Conservation (phyloP, 2,888 invertebrate species). For the Galerucella calmariensis region DNA sequence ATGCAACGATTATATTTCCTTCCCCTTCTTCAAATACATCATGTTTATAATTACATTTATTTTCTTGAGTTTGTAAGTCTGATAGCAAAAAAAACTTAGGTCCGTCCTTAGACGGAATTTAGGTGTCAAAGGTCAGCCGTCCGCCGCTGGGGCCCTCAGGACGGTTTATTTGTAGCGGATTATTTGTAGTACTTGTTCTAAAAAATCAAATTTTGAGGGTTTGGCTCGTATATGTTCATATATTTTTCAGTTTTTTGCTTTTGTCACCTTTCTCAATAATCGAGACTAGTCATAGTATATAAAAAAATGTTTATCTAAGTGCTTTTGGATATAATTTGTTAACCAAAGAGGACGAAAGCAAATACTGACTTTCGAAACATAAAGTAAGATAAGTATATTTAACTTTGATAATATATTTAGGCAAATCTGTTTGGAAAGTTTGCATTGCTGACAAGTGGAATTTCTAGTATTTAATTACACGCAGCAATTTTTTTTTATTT, state of each 20-base stretch:
- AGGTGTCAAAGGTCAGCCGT: too few relatives aligned
- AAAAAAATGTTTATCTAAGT: too few relatives aligned
- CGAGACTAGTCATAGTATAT: not conserved
- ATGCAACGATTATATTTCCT: too few relatives aligned
- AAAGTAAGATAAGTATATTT: constrained; percentile 8
- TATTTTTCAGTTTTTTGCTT: constrained; percentile 5
- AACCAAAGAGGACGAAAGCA: not conserved
- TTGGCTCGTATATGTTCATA: not conserved
- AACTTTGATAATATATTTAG: not conserved
- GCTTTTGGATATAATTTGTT: not conserved
- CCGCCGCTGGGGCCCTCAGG: too few relatives aligned
- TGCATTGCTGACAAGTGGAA: not conserved
- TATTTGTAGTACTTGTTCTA: too few relatives aligned
- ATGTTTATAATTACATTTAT: too few relatives aligned
- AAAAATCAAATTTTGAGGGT: too few relatives aligned
- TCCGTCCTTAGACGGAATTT: too few relatives aligned
- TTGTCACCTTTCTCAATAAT: constrained; percentile 3
- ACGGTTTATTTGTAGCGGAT: too few relatives aligned
- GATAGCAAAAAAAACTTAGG: too few relatives aligned
- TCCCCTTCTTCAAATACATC: too few relatives aligned
- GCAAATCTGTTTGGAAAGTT: not conserved
- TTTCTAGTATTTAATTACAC: not conserved
- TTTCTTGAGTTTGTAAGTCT: too few relatives aligned
- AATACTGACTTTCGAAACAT: not conserved
- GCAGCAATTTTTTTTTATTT: not conserved